These are phyloP conservation scores for Spea bombifrons DNA, from an alignment of 2,113 vertebrate genomes.

Conservation along the genomic window DNA sequence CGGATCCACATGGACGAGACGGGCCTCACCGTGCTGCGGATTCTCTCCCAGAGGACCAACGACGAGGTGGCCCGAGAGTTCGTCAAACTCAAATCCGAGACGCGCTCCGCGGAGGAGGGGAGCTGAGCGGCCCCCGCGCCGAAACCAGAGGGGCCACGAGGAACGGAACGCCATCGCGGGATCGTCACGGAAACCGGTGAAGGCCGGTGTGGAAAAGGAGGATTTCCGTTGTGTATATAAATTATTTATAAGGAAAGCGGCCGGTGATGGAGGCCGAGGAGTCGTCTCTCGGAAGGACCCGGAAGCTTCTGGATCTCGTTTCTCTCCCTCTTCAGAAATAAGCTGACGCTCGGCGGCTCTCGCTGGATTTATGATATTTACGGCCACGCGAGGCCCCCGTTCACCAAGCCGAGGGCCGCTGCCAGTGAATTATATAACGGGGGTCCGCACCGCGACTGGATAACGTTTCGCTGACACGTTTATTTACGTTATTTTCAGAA, in stretches of 20 bases:
- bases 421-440: too few relatives aligned
- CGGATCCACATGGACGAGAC: slow-evolving; percentile 93
- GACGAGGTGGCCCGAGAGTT: slow-evolving; percentile 97
- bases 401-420: background rate
- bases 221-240: slow-evolving; percentile 21
- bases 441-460: too few relatives aligned
- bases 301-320: background rate
- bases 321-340: background rate
- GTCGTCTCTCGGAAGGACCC: background rate
- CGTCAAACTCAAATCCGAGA: slow-evolving; percentile 92
- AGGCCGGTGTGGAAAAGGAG: background rate
- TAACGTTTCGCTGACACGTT: too few relatives aligned
- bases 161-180: background rate
- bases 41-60: slow-evolving; percentile 94
- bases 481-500: too few relatives aligned
- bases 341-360: background rate
- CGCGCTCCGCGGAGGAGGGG: slow-evolving; percentile 86
- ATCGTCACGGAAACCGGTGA: background rate
- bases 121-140: slow-evolving; percentile 70
- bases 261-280: background rate
- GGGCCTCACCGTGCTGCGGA: slow-evolving; percentile 88
- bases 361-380: slow-evolving; percentile 20
- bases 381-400: background rate
- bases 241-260: slow-evolving; percentile 27
- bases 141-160: slow-evolving; percentile 19